Base-by-base conservation (phyloP, 1,140 invertebrate species). In the Scaptomyza montana region DNA sequence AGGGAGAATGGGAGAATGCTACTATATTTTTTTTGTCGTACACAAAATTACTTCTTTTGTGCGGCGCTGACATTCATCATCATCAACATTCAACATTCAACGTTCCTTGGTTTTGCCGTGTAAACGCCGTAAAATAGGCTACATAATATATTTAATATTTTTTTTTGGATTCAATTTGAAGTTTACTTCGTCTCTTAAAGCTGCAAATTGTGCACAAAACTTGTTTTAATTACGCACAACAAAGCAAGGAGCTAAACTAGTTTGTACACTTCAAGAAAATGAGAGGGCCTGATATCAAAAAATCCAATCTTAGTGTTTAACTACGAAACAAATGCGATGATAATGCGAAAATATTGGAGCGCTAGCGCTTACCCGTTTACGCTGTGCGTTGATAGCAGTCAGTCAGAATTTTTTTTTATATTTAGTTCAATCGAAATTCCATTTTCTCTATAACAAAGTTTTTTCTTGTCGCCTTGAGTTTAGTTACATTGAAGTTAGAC, bases 31-130 rank as follows among this genome's bases (percentile, higher is more conserved):
- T 89, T 87, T 89, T 89, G 5, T 33, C 5, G 30, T 74, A 80
- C 79, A 89, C 77, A 84, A 84, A 89, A 89, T 89, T 89, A 89
- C 85, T 84, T 89, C 84, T 89, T 89, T 89, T 89, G 72, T 89
- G 73, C 64, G 66, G 39, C 57, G 49, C 62, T 80, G 74, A 80
- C 85, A 89, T 89, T 80, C 84, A 89, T 89, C 84, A 89, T 89
- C 85, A 89, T 89, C 82, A 87, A 67, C 77, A 63, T 77, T 89
- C 82, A 87, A 67, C 77, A 63, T 77, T 86, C 53, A 36, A 45
- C 54, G 12, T 53, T 43, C 12, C 9, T 12, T 3, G 30, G 45
- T 56, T 36, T 50, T 55, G 74, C 74, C 69, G 62, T 76, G 74
- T 64, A 60, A 80, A 60, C 55, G 67, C 66, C 64, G 50, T 80